Percentiles rank a stretch among this genome's conserved stretches.
Evolutionary conservation across 2,888 invertebrate species (phyloP).

Genomic region (Dromius quadrimaculatus): DNA sequence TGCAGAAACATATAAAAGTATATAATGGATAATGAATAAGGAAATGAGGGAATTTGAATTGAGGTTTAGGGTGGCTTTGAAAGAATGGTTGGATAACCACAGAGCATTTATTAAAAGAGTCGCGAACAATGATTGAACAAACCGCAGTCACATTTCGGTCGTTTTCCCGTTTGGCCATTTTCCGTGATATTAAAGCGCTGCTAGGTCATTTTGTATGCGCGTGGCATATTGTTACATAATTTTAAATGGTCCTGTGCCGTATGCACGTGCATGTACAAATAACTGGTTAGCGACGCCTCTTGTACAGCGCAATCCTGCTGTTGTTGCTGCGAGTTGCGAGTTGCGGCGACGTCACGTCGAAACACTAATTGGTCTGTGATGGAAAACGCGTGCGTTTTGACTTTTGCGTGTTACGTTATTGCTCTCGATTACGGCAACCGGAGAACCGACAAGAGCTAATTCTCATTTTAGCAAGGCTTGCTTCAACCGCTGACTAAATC

Average conservation of each 20-base stretch:
- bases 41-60: constrained; percentile 15
- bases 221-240: constrained; percentile 52
- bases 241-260: constrained; percentile 50
- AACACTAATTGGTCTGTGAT: constrained; percentile 65
- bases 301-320: constrained; percentile 19
- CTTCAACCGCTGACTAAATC: no score
- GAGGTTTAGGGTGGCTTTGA: not conserved
- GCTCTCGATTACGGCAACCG: constrained; percentile 56
- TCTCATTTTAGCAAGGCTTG: not conserved
- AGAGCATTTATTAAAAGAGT: constrained; percentile 15
- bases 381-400: constrained; percentile 64
- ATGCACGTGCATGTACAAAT: constrained; percentile 52
- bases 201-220: constrained; percentile 49
- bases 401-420: constrained; percentile 62
- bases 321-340: constrained; percentile 4
- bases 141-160: constrained; percentile 21
- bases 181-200: constrained; percentile 29
- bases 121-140: constrained; percentile 27
- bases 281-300: constrained; percentile 41
- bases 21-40: constrained; percentile 9
- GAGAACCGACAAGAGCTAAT: not conserved
- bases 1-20: not conserved
- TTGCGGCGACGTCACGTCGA: constrained; percentile 37
- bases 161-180: constrained; percentile 27
- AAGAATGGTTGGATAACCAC: not conserved